A percentile compares a stretch with the other conserved stretches of the same genome.
Conservation (phyloP, 2,888 invertebrate species). For the Hydropsyche betteni region DNA sequence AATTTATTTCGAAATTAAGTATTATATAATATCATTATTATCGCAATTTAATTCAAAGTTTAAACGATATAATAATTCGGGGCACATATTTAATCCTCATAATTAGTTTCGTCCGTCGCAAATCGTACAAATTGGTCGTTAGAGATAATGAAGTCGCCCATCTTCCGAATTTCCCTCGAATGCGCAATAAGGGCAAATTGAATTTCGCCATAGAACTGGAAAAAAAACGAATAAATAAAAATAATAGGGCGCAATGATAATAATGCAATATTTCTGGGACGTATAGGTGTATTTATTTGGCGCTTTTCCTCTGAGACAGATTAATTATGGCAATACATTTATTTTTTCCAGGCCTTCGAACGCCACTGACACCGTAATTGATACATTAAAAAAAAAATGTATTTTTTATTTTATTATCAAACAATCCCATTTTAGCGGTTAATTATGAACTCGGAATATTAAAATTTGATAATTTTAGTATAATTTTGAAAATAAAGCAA, state of each 20-base stretch:
- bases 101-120: too few relatives aligned
- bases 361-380: slow-evolving; percentile 23
- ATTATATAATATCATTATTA: too few relatives aligned
- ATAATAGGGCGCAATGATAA: background rate
- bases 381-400: background rate
- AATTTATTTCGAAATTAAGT: too few relatives aligned
- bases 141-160: slow-evolving; percentile 16
- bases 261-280: background rate
- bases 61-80: too few relatives aligned
- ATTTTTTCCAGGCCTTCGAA: slow-evolving; percentile 5
- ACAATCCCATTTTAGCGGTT: too few relatives aligned
- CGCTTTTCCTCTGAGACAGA: slow-evolving; percentile 14
- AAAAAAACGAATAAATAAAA: slow-evolving; percentile 8
- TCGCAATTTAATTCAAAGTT: too few relatives aligned
- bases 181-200: slow-evolving; percentile 16
- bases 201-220: background rate
- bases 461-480: too few relatives aligned
- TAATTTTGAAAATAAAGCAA: too few relatives aligned
- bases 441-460: too few relatives aligned
- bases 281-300: background rate
- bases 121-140: background rate
- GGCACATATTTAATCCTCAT: too few relatives aligned
- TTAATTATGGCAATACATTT: slow-evolving; percentile 20
- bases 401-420: background rate
- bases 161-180: background rate